phyloP scores from a whole-genome alignment of 2,113 vertebrate species.

The Vidua macroura region DNA sequence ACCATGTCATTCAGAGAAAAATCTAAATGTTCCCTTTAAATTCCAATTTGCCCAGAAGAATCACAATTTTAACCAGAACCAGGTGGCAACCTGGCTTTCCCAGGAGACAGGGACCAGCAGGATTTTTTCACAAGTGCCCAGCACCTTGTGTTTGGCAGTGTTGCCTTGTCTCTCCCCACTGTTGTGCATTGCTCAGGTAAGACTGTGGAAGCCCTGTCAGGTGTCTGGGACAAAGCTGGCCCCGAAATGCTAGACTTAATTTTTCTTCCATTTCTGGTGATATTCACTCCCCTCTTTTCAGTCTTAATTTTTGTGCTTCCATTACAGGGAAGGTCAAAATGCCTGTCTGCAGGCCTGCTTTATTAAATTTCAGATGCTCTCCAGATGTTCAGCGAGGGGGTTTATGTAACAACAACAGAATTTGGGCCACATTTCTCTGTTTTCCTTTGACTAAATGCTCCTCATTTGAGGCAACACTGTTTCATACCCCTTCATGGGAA shows the following conservation, averaged over 20 bases:
- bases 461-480: neutral
- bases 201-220: fast-evolving
- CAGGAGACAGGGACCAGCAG: neutral
- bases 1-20: neutral
- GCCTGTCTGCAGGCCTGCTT: constrained; percentile 6
- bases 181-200: neutral
- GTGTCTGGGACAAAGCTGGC: neutral
- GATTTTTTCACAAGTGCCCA: neutral
- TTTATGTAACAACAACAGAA: constrained; percentile 46
- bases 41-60: neutral
- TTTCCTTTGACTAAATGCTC: constrained; percentile 15
- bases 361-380: constrained; percentile 53
- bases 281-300: neutral
- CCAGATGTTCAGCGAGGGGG: constrained; percentile 15
- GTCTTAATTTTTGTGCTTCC: neutral
- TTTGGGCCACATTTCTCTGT: constrained; percentile 5
- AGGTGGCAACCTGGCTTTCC: neutral
- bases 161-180: neutral
- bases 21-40: neutral
- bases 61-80: neutral
- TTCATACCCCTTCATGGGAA: neutral
- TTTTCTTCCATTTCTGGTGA: neutral
- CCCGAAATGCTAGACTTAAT: fast-evolving
- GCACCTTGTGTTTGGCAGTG: fast-evolving
- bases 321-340: constrained; percentile 37